These are phyloP conservation scores for Geotrupes spiniger DNA, from an alignment of 2,888 invertebrate genomes.

Conservation along the genomic window DNA sequence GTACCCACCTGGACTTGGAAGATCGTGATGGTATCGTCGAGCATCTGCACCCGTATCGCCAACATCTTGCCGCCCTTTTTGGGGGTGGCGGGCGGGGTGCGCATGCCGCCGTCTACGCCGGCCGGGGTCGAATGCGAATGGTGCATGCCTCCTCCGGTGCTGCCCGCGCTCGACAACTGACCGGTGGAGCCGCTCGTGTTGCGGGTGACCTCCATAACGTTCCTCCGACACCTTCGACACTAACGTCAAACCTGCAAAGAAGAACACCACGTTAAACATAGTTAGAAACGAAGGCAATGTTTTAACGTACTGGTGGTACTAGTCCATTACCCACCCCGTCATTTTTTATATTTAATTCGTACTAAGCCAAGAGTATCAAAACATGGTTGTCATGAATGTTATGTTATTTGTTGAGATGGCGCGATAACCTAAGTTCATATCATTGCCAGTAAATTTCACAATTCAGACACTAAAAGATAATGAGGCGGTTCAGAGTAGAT, in stretches of 20 bases:
- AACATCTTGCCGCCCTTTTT: conserved; percentile 87
- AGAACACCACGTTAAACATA: neutral
- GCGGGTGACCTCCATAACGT: conserved; percentile 35
- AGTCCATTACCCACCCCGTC: no score
- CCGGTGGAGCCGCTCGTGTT: conserved; percentile 47
- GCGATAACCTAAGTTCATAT: no score
- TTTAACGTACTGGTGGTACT: neutral
- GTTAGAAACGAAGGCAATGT: neutral
- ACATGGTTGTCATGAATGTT: no score
- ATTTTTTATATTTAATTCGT: no score
- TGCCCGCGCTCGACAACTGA: conserved; percentile 45
- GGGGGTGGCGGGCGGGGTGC: conserved; percentile 74
- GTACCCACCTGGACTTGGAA: conserved; percentile 85
- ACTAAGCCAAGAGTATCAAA: no score
- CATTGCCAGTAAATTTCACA: no score
- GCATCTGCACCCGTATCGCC: conserved; percentile 83
- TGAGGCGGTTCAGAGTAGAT: no score
- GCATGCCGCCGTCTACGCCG: conserved; percentile 70
- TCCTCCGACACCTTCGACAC: conserved; percentile 7
- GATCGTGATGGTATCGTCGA: conserved; percentile 85
- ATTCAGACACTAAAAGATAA: no score
- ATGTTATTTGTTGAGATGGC: no score
- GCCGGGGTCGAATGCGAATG: conserved; percentile 83
- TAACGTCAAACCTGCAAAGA: conserved; percentile 19
- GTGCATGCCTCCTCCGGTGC: conserved; percentile 60